These are phyloP conservation scores for Hypanus sabinus DNA, from an alignment of 2,113 vertebrate species.

Conservation along the genomic window DNA sequence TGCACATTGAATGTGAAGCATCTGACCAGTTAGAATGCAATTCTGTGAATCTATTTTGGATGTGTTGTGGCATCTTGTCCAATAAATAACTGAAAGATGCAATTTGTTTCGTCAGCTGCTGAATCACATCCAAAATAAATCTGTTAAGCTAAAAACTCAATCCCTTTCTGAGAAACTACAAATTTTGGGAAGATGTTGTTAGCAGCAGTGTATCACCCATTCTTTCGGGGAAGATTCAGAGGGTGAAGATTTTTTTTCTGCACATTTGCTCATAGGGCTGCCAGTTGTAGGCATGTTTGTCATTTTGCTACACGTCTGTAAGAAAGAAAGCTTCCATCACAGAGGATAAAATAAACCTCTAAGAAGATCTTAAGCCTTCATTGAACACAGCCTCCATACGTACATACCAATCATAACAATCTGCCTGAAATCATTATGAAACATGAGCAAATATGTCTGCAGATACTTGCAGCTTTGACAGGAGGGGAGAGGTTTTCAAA, in stretches of 20 bases:
- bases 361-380: neutral
- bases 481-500: too few relatives aligned
- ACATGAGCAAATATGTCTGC: neutral
- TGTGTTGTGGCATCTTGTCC: neutral
- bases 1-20: neutral
- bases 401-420: neutral
- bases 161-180: neutral
- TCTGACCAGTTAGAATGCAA: neutral
- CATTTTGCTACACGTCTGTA: neutral
- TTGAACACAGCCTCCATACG: neutral
- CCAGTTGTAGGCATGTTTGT: neutral
- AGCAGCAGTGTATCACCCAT: neutral
- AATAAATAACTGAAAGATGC: neutral
- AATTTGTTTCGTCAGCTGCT: neutral
- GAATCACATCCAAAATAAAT: constrained; percentile 7
- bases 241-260: neutral
- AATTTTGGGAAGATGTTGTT: neutral
- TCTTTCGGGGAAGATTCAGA: neutral
- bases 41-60: neutral
- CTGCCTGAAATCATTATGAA: neutral
- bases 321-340: neutral
- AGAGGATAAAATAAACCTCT: neutral
- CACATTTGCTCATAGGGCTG: neutral
- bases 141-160: neutral
- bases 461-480: too few relatives aligned